Percentiles rank a stretch among this genome's conserved stretches.
These are phyloP conservation scores for Argynnis bischoffii DNA, from an alignment of 2,888 invertebrate genomes.

Conservation along the genomic window DNA sequence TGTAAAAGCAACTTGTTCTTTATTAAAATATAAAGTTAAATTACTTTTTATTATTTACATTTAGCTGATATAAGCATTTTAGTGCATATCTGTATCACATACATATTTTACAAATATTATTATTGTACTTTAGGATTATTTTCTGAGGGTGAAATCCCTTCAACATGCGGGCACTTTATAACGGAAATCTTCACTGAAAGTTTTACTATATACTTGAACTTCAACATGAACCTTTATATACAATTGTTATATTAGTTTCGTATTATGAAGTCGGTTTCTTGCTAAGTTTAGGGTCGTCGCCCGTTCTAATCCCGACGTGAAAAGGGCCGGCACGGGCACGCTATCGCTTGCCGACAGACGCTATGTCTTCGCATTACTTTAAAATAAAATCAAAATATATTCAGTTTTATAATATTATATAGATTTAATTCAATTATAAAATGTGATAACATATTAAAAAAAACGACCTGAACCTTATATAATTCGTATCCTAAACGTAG, in stretches of 20 bases:
- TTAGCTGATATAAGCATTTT: too few species aligned
- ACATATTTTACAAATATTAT: too few species aligned
- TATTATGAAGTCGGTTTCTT: constrained; percentile 54
- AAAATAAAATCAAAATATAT: constrained; percentile 8
- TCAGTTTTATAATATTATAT: neutral
- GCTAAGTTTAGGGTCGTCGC: constrained; percentile 52
- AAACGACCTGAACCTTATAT: neutral
- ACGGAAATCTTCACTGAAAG: neutral
- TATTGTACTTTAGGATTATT: neutral
- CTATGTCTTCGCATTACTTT: constrained; percentile 36
- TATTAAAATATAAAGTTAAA: too few species aligned
- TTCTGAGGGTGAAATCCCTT: neutral
- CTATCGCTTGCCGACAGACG: constrained; percentile 63
- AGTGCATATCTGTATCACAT: too few species aligned
- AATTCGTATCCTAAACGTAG: constrained; percentile 3
- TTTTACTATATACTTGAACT: neutral
- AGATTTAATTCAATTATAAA: too few species aligned
- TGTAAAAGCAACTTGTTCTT: too few species aligned
- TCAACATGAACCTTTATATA: constrained; percentile 3
- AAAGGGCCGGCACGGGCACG: constrained; percentile 61
- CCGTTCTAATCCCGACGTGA: constrained; percentile 59
- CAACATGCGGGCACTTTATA: neutral
- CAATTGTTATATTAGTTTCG: constrained; percentile 32
- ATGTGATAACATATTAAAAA: too few species aligned
- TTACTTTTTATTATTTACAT: too few species aligned